Evolutionary conservation across 2,113 vertebrate species (phyloP), one percentile per base, ranked within the genome.

Genomic region (Colinus virginianus): DNA sequence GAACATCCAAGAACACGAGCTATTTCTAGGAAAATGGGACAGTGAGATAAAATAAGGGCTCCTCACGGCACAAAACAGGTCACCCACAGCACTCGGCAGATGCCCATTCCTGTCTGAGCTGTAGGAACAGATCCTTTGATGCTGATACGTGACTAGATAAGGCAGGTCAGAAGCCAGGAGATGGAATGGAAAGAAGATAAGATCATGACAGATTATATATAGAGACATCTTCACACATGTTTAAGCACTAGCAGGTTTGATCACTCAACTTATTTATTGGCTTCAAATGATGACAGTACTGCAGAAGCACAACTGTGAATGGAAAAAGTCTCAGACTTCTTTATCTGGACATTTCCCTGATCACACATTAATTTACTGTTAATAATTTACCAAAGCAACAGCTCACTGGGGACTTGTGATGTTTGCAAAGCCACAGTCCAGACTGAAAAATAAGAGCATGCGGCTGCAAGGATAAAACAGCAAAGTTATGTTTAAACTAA

Each of bases 1-100:
- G 78, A 94, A 19, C n/a, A 87, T 91, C 34, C 42, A 69, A 58
- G 90, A 94, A 83, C 40, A 49, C 69, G 71, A 93, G 78, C 82
- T 70, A 18, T 90, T 91, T 93, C 55, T 88, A 90, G 78, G 63
- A 79, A 95, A 93, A 78, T 74, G 46, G 93, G 90, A 56, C 82
- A 15, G 7, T 38, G 67, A 74, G 85, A 67, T 49, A 66, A 88
- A 93, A 55, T 38, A 63, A 66, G 91, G 70, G 23, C 78, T 92
- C 10, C 58, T 88, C 46, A 13, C 38, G 68, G 69, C 87, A 76
- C 61, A 59, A 13, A 56, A 16, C 81, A 62, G 48, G 36, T 82
- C 87, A 82, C 48, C 45, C n/a, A 74, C 3, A 2, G 84, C 75
- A 53, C 87, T 59, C 59, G 83, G 71, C 82, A 85, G 71, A 45